Conservation (phyloP, 2,888 invertebrate genomes). For the Stenchaetothrips biformis region DNA sequence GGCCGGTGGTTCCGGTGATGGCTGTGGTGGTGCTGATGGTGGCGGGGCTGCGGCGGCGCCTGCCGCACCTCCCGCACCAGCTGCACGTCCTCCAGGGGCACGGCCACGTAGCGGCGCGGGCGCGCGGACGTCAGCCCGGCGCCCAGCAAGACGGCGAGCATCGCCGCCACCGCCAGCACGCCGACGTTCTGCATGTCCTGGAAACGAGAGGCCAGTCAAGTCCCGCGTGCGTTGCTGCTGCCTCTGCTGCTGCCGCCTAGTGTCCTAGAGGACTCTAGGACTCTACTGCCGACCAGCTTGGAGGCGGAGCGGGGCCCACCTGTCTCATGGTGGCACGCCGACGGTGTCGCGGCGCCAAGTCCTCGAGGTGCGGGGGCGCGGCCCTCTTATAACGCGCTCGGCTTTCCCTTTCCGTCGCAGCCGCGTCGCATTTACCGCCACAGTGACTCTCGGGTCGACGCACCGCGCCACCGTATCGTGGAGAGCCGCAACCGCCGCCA, state of each 20-base stretch:
- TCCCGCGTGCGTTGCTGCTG: background rate
- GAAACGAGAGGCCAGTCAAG: background rate
- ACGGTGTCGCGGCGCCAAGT: background rate
- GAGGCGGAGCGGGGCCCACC: background rate
- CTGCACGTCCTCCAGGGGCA: slow-evolving; percentile 57
- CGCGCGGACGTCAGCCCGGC: background rate
- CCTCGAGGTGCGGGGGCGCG: background rate
- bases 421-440: no score
- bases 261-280: no score
- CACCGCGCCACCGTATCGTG: no score
- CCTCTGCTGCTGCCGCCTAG: no score
- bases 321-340: background rate
- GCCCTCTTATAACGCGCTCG: background rate
- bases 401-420: background rate
- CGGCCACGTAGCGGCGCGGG: slow-evolving; percentile 55
- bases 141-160: background rate
- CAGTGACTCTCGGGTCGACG: no score
- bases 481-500: no score
- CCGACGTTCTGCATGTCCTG: background rate
- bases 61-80: slow-evolving; percentile 49
- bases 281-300: no score
- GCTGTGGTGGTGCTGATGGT: background rate
- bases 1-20: background rate
- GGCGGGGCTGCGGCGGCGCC: slow-evolving; percentile 26
- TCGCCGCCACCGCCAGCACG: background rate